Evolutionary conservation across 2,888 invertebrate genomes (phyloP).

Genomic region (Leptinotarsa peninsularis): DNA sequence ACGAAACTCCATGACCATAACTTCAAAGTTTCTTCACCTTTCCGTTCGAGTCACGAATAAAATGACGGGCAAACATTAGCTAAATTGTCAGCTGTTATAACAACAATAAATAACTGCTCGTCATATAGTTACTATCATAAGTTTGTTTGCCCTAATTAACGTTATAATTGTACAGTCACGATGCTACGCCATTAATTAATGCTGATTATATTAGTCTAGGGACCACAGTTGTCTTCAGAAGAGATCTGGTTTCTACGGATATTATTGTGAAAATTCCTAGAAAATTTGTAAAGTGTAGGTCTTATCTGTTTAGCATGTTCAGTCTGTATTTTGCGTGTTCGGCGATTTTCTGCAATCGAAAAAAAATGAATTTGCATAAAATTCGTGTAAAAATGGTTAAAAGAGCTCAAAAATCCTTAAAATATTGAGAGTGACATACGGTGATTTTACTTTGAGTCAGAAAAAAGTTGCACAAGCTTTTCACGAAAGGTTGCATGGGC

Average conservation of each 20-base stretch:
- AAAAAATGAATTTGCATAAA: too few species aligned
- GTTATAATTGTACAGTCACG: conserved; percentile 3
- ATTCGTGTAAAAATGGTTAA: too few species aligned
- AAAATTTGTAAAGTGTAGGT: too few species aligned
- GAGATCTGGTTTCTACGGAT: not conserved
- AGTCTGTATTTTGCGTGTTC: too few species aligned
- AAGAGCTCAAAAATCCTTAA: too few species aligned
- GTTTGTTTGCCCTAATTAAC: conserved; percentile 15
- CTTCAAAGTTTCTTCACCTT: not conserved
- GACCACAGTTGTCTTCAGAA: not conserved
- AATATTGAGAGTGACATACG: too few species aligned
- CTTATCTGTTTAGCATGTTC: too few species aligned
- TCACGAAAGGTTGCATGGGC: too few species aligned
- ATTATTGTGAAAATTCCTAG: too few species aligned
- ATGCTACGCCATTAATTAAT: conserved; percentile 11
- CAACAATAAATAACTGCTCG: conserved; percentile 7
- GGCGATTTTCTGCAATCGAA: too few species aligned
- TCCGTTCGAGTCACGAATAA: not conserved
- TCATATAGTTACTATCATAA: not conserved
- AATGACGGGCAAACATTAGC: not conserved
- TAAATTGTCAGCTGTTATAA: conserved; percentile 9
- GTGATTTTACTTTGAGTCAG: too few species aligned
- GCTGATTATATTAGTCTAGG: conserved; percentile 3
- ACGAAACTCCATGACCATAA: not conserved
- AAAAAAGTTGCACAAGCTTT: too few species aligned